Evolutionary conservation across 1,140 invertebrate genomes (phyloP), one percentile per base, ranked within the genome.

Genomic region (Colletes gigas): DNA sequence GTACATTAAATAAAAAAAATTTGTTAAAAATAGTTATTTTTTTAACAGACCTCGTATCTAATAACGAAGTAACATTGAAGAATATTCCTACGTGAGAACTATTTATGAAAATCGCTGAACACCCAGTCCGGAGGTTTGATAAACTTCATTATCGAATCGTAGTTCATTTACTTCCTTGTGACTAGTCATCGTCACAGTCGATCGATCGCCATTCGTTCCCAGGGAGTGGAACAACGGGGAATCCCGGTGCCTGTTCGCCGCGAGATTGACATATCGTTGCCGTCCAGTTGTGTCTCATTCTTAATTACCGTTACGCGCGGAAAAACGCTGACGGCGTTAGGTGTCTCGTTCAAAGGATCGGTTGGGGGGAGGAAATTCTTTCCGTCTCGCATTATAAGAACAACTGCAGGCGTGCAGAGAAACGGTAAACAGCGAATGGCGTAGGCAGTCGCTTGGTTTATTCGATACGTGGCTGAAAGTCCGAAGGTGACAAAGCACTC

Each of bases 401-500:
- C 8, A 6, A 50, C 44, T 21, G 30, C 50, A 15, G 10, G 47
- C 39, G 74, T 67, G 63, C 62, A 7, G 14, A 10, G 63, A 76
- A 76, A 78, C 44, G 17, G 12, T 71, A 72, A 78, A 78, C 30
- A 54, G 47, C 21, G n/a, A 63, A 63, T 50, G 57, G 55, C 54
- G 39, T 63, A 63, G 44, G 65, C 47, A 10, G 65, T 15, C n/a
- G 4, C n/a, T 17, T 14, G 57, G 57, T 71, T 78, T 54, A 17
- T 50, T 44, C 57, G 76, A 78, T 77, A 70, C 68, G 41, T 63
- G 67, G 66, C 2, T 55, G 41, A 41, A 30, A 44, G 57, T 63
- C 30, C 76, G 30, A 60, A 60, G 68, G 59, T 71, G 76, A 78
- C 76, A 41, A 78, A 60, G 44, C 57, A 71, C 68, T 78, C 55